Evolutionary conservation across 2,888 invertebrate genomes (phyloP).

Genomic region (Phragmatobia fuliginosa): DNA sequence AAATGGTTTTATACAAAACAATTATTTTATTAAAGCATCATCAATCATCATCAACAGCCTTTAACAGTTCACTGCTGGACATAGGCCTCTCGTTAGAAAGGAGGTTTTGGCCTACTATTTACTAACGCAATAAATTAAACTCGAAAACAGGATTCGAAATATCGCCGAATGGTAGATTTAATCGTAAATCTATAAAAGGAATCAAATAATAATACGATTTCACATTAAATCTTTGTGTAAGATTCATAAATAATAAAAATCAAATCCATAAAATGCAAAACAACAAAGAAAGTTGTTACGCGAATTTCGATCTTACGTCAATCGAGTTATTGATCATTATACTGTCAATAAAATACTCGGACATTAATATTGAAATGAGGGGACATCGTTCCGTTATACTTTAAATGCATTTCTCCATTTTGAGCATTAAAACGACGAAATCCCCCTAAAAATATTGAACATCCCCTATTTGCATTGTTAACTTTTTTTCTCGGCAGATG

Average conservation of each 20-base stretch:
- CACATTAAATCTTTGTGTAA: conserved; percentile 45
- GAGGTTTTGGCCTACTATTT: too few relatives aligned
- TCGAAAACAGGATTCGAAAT: conserved; percentile 5
- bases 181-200: conserved; percentile 28
- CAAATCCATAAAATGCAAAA: conserved; percentile 59
- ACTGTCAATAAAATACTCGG: conserved; percentile 51
- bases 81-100: too few relatives aligned
- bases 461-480: conserved; percentile 85
- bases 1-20: neutral
- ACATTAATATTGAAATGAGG: conserved; percentile 82
- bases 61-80: too few relatives aligned
- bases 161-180: conserved; percentile 2
- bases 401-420: conserved; percentile 83
- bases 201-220: conserved; percentile 50
- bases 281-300: conserved; percentile 47
- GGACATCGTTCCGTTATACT: conserved; percentile 76
- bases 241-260: conserved; percentile 68
- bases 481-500: conserved; percentile 81
- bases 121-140: neutral
- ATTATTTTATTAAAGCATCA: neutral
- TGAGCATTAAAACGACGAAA: conserved; percentile 76
- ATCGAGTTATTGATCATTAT: conserved; percentile 34
- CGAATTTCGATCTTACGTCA: conserved; percentile 52
- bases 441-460: conserved; percentile 83
- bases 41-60: too few relatives aligned